These are phyloP conservation scores for Melitaea cinxia DNA, from an alignment of 1,140 invertebrate genomes.

Conservation along the genomic window DNA sequence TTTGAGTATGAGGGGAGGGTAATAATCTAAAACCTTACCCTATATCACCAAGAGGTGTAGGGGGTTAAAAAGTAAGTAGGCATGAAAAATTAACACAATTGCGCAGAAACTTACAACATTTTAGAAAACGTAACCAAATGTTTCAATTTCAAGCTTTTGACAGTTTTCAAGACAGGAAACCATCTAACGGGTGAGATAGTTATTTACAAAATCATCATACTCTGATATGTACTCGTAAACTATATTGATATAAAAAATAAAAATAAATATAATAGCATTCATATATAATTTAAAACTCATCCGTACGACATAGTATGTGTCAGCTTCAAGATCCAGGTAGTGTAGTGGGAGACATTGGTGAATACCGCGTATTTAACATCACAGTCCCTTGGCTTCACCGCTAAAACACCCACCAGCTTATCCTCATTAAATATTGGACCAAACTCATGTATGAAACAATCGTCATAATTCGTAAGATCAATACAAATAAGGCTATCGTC, in stretches of 20 bases:
- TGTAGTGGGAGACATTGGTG: constrained; percentile 67
- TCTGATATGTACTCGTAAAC: too few species aligned
- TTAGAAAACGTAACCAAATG: too few species aligned
- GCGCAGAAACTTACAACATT: too few species aligned
- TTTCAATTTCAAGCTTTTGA: too few species aligned
- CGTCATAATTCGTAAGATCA: constrained; percentile 53
- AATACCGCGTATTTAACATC: constrained; percentile 64
- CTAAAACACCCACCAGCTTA: constrained; percentile 60
- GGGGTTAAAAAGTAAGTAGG: too few species aligned
- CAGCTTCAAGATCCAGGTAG: constrained; percentile 63
- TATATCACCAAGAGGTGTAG: too few species aligned
- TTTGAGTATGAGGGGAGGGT: too few species aligned
- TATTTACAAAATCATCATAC: too few species aligned
- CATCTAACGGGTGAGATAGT: too few species aligned
- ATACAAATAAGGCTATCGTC: constrained; percentile 61
- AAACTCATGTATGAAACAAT: constrained; percentile 70
- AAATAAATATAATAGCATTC: not conserved
- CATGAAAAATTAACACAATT: too few species aligned
- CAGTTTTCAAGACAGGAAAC: too few species aligned
- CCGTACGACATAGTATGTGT: constrained; percentile 55
- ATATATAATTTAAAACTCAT: constrained; percentile 22
- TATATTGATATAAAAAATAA: not conserved
- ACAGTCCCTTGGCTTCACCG: constrained; percentile 59
- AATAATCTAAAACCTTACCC: too few species aligned
- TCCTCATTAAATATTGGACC: constrained; percentile 59